A percentile compares a stretch with the other conserved stretches of the same genome.
Evolutionary conservation across 2,113 vertebrate species (phyloP).

Genomic region (Myanophis thanlyinensis): DNA sequence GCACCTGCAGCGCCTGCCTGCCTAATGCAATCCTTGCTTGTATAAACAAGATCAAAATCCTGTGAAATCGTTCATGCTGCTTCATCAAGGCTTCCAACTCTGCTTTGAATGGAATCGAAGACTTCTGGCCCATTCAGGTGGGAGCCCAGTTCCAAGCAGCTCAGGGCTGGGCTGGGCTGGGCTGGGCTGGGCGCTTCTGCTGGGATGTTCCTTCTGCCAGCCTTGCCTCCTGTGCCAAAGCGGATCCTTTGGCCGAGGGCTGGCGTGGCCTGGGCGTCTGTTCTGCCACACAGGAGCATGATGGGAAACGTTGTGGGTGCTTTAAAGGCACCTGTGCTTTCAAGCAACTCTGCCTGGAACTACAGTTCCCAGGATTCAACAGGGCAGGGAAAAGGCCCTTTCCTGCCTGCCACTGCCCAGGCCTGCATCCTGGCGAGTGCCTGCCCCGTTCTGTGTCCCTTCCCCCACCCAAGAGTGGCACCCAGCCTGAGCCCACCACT

Average conservation of each 20-base stretch:
- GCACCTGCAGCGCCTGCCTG: not conserved
- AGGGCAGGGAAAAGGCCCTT: not conserved
- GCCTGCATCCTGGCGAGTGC: not conserved
- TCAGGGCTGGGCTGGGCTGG: not conserved
- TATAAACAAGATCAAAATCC: not conserved
- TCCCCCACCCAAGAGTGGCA: not conserved
- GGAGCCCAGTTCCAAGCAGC: not conserved
- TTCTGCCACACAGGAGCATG: not conserved
- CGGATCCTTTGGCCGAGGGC: not conserved
- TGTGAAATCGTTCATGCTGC: too few relatives aligned
- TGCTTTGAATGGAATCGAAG: too few relatives aligned
- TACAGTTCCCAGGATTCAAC: not conserved
- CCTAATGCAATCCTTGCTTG: not conserved
- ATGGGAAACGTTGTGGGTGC: not conserved
- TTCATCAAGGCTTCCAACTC: too few relatives aligned
- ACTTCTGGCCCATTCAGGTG: not conserved
- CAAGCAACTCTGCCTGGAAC: not conserved
- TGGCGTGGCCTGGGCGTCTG: not conserved
- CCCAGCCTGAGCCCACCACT: not conserved
- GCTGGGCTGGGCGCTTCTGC: not conserved
- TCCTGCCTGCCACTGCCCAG: not conserved
- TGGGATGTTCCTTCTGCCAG: not conserved
- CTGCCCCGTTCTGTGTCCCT: not conserved
- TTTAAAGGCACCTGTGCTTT: not conserved
- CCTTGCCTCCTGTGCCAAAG: not conserved